These are phyloP conservation scores for Sandelia bainsii DNA, from an alignment of 2,797 vertebrate genomes.

Conservation along the genomic window DNA sequence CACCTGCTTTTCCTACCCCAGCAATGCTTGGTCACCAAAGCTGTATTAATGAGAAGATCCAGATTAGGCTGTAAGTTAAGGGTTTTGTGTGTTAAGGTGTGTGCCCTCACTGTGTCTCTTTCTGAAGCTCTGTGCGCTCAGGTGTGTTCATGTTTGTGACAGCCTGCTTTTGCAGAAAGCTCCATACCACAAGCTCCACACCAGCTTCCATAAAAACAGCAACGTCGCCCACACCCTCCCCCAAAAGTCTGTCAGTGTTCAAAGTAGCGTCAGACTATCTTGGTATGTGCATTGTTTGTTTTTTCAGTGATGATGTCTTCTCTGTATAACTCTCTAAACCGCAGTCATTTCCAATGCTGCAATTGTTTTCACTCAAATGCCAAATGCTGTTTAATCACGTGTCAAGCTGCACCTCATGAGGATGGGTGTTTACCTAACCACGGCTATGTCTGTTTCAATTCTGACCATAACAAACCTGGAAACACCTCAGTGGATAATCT, in stretches of 20 bases:
- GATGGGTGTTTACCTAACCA: slow-evolving; percentile 54
- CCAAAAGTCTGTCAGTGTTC: slow-evolving; percentile 23
- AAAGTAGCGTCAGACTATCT: slow-evolving; percentile 46
- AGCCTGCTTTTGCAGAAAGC: not conserved
- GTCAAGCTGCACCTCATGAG: slow-evolving; percentile 56
- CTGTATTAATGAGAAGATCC: too few species aligned
- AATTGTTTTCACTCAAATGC: slow-evolving; percentile 53
- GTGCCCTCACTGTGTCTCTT: slow-evolving; percentile 35
- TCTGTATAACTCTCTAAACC: slow-evolving; percentile 41
- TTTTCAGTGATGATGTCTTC: slow-evolving; percentile 46
- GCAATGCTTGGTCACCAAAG: too few species aligned
- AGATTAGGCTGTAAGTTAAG: not conserved
- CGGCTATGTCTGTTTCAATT: slow-evolving; percentile 49
- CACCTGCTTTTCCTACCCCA: too few species aligned
- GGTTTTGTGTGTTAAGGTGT: not conserved
- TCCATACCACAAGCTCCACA: not conserved
- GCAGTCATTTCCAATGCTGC: slow-evolving; percentile 51
- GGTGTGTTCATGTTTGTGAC: slow-evolving; percentile 46
- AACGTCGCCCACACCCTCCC: not conserved
- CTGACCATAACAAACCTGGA: slow-evolving; percentile 38
- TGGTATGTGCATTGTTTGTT: slow-evolving; percentile 51
- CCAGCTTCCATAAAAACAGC: not conserved
- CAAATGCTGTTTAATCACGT: slow-evolving; percentile 58
- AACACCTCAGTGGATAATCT: slow-evolving; percentile 28
- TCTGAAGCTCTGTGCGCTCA: slow-evolving; percentile 22